phyloP scores from a whole-genome alignment of 2,113 vertebrate genomes.

The Amblyornis subalaris region DNA sequence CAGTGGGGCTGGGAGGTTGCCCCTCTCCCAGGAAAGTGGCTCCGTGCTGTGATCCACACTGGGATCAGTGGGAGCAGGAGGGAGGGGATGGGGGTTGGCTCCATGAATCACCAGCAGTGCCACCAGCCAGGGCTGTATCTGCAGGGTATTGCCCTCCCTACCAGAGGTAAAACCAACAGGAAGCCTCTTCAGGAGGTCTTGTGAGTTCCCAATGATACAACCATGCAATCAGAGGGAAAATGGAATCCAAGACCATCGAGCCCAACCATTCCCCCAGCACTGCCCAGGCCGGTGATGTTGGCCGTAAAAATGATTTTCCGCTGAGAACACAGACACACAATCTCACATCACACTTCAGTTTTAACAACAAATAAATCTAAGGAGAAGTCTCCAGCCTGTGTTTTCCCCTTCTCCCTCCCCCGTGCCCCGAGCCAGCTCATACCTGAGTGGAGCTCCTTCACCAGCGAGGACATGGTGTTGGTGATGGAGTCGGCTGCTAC shows the following conservation, averaged over 20 bases:
- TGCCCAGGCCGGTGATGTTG: fast-evolving
- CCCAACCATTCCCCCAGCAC: background rate
- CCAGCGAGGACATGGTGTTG: conserved; percentile 93
- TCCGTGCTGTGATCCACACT: fast-evolving
- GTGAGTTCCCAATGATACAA: background rate
- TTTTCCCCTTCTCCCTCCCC: fast-evolving
- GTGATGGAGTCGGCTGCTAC: conserved; percentile 96
- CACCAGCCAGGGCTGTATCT: background rate
- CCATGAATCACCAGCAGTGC: background rate
- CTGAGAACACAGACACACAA: fast-evolving
- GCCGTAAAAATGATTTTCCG: background rate
- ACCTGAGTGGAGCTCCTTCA: conserved; percentile 97
- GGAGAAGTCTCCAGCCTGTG: background rate
- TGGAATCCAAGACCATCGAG: background rate
- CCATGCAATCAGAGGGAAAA: background rate
- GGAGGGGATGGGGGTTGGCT: background rate
- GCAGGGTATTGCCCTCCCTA: background rate
- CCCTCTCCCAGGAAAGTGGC: background rate
- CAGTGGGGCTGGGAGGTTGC: background rate
- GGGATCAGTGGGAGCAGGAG: background rate
- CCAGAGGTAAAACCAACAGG: background rate
- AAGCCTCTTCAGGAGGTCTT: background rate
- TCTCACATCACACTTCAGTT: fast-evolving
- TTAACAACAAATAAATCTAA: background rate
- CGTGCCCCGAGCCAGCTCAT: background rate